phyloP scores from a whole-genome alignment of 23 tunicate species.

The Aplidium turbinatum region DNA sequence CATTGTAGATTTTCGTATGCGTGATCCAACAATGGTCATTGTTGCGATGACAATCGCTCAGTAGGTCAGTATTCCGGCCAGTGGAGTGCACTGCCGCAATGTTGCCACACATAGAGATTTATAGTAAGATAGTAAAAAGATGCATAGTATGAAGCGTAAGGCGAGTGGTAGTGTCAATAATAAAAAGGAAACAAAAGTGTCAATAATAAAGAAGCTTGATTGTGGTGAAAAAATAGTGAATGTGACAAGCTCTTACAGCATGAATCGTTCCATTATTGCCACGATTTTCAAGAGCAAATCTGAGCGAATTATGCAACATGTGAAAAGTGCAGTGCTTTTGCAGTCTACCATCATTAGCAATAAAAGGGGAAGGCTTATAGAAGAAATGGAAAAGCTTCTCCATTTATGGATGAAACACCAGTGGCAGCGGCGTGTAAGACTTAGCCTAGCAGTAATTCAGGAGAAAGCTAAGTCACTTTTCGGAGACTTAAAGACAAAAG shows the following conservation, averaged over 20 bases:
- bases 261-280: neutral
- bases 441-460: neutral
- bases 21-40: too few species aligned
- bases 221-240: neutral
- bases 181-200: neutral
- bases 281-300: slow-evolving; percentile 24
- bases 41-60: too few species aligned
- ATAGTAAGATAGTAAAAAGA: too few species aligned
- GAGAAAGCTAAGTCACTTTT: slow-evolving; percentile 1
- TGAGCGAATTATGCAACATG: slow-evolving; percentile 33
- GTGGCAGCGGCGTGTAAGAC: slow-evolving; percentile 14
- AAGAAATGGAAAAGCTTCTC: slow-evolving; percentile 24
- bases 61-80: too few species aligned
- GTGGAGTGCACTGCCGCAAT: too few species aligned
- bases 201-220: neutral
- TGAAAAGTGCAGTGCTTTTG: slow-evolving; percentile 33
- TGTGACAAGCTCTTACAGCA: neutral
- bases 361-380: neutral
- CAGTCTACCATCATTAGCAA: slow-evolving; percentile 29
- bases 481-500: too few species aligned
- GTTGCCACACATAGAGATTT: too few species aligned
- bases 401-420: slow-evolving; percentile 32
- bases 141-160: too few species aligned
- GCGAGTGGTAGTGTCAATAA: too few species aligned
- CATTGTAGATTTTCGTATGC: too few species aligned